A percentile compares a stretch with the other conserved stretches of the same genome.
phyloP scores from a whole-genome alignment of 2,888 invertebrate genomes.

The Leptinotarsa juncta region DNA sequence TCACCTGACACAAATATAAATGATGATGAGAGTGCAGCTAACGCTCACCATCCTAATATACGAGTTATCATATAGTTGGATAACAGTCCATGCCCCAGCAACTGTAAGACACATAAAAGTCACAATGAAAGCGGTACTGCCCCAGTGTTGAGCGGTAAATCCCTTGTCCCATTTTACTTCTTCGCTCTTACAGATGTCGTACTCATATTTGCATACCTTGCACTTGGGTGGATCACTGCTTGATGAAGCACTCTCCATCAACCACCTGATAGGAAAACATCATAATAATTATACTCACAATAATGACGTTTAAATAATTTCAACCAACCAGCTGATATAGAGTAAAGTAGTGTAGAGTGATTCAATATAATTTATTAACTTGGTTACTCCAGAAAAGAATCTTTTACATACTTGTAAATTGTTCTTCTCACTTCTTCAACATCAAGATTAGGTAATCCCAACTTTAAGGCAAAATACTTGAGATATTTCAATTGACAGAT shows the following conservation, averaged over 20 bases:
- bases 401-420: too few species aligned
- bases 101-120: slow-evolving; percentile 82
- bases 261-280: slow-evolving; percentile 69
- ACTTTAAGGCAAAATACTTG: too few species aligned
- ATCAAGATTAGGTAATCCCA: too few species aligned
- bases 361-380: too few species aligned
- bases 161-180: slow-evolving; percentile 87
- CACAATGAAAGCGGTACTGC: slow-evolving; percentile 83
- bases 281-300: too few species aligned
- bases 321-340: too few species aligned
- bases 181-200: slow-evolving; percentile 81
- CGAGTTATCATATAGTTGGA: slow-evolving; percentile 82
- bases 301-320: too few species aligned
- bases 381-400: too few species aligned
- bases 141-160: slow-evolving; percentile 86
- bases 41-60: slow-evolving; percentile 84
- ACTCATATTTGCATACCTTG: slow-evolving; percentile 87
- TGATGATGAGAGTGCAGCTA: slow-evolving; percentile 83
- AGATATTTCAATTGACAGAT: too few species aligned
- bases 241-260: slow-evolving; percentile 76
- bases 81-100: slow-evolving; percentile 82
- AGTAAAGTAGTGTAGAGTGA: too few species aligned
- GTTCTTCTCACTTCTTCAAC: too few species aligned
- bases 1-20: slow-evolving; percentile 86
- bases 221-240: slow-evolving; percentile 68